Evolutionary conservation across 2,797 vertebrate species (phyloP), one percentile per base, ranked within the genome.

Genomic region (Sebastiscus tertius): DNA sequence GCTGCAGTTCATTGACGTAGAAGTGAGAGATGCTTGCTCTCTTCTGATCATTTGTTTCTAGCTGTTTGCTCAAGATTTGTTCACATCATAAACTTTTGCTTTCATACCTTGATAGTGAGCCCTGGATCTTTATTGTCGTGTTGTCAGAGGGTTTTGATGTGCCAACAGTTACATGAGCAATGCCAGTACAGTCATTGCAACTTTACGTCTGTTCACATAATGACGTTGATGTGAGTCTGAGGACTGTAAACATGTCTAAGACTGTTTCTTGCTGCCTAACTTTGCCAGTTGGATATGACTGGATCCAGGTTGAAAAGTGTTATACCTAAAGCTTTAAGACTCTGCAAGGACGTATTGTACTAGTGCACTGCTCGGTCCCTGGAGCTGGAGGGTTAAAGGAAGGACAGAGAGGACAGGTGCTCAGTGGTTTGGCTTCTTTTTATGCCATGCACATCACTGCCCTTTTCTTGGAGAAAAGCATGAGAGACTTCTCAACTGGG

Each of bases 391-490:
- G 58, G 72, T 73, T 66, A 80, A 61, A 75, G 31, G 79, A 76
- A 85, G 78, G 79, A 75, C 36, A 8, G 58, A 74, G 2, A 80
- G 77, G 58, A 79, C 72, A 81, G 76, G 69, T 81, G 74, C 70
- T 83, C 68, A 18, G 66, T 79, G 66, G 29, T 79, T 76, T 67
- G 46, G 31, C 42, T 64, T 74, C 64, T 68, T 81, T 87, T 49
- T 34, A 56, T 80, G 61, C 64, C n/a, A 29, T 75, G 10, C 54
- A 86, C 83, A 76, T 81, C 60, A 49, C 27, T 79, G 72, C 49
- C 83, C 62, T 64, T 63, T 75, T 83, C 54, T 55, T 68, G 71
- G 11, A 82, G 42, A 70, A 82, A 77, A 72, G 24, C 80, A 80
- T 75, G 5, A 73, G 73, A 80, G 86, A 76, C 77, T 61, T 18